Evolutionary conservation across 2,113 vertebrate genomes (phyloP).

Genomic region (Girardinichthys multiradiatus): DNA sequence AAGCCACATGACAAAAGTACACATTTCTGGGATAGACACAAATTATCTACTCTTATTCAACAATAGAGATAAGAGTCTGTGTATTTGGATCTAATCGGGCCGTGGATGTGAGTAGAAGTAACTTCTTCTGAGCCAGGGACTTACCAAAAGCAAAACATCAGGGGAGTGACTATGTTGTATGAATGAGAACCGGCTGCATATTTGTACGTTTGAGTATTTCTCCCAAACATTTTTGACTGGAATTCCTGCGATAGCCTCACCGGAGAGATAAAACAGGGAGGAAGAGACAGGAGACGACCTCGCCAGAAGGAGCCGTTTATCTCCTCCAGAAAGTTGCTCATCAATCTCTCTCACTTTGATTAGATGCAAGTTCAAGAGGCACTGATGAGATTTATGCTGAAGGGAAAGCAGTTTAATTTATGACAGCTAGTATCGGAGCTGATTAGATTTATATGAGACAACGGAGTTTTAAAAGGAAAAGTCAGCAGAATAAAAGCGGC

Average conservation of each 20-base stretch:
- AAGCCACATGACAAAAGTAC: too few relatives aligned
- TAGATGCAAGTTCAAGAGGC: background rate
- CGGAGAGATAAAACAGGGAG: constrained; percentile 44
- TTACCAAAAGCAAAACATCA: background rate
- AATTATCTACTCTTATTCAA: too few relatives aligned
- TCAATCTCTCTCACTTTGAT: constrained; percentile 38
- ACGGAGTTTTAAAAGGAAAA: too few relatives aligned
- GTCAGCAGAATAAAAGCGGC: too few relatives aligned
- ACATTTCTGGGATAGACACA: too few relatives aligned
- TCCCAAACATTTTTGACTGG: constrained; percentile 21
- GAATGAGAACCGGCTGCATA: background rate
- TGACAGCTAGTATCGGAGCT: background rate
- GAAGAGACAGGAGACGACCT: constrained; percentile 37
- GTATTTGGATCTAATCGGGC: too few relatives aligned
- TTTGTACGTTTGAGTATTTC: constrained; percentile 15
- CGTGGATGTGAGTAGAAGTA: too few relatives aligned
- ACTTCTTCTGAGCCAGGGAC: constrained; percentile 33
- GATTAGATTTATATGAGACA: background rate
- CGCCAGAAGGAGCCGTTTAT: constrained; percentile 49
- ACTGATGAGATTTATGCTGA: constrained; percentile 20
- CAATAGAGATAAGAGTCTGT: too few relatives aligned
- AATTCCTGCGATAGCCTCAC: constrained; percentile 41
- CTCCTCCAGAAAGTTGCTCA: constrained; percentile 14
- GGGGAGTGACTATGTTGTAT: constrained; percentile 13
- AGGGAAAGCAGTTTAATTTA: constrained; percentile 24